Base-by-base conservation (phyloP, 2,797 vertebrate species). In the Pseudochirops cupreus region DNA sequence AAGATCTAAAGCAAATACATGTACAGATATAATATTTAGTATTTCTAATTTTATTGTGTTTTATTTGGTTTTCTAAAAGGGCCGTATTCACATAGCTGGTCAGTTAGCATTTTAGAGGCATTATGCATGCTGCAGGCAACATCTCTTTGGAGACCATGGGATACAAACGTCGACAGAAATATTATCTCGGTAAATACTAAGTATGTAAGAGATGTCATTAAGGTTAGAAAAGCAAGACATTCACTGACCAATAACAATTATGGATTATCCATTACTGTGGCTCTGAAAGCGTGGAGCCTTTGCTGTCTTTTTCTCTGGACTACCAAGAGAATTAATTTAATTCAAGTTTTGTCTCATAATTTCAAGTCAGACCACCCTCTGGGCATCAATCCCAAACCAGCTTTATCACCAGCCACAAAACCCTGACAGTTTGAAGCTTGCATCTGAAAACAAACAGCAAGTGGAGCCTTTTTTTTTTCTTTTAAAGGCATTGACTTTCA, bases 321-420 rank as follows among this genome's bases (percentile, higher is more conserved):
- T 96, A 95, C 39, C 4, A 87, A 94, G 29, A 97, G 57, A 98
- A 98, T 97, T 96, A 96, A 98, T 97, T 97, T 97, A 98, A 98
- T 98, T 98, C 97, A 98, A 98, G 92, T 91, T 98, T 98, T 98
- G 56, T 91, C 94, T 98, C 92, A 52, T 98, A 98, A 98, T 99
- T 98, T 98, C 92, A 95, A 96, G 93, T 97, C 98, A 98, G 97
- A 95, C 94, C 94, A 91, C 97, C 95, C 95, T 98, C 97, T 96
- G 95, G 98, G 97, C 98, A 98, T 98, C 97, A 98, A n/a, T 98
- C 94, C 59, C 94, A 96, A 96, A 93, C 91, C 28, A 92, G 95
- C 91, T 98, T 99, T 99, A 98, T 98, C 98, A 98, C 98, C 93
- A 97, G 93, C 98, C 98, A 97, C 97, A 98, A 97, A 98, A 98